Evolutionary conservation across 2,888 invertebrate genomes (phyloP), one percentile per base, ranked within the genome.

Genomic region (Hyposoter dolosus): DNA sequence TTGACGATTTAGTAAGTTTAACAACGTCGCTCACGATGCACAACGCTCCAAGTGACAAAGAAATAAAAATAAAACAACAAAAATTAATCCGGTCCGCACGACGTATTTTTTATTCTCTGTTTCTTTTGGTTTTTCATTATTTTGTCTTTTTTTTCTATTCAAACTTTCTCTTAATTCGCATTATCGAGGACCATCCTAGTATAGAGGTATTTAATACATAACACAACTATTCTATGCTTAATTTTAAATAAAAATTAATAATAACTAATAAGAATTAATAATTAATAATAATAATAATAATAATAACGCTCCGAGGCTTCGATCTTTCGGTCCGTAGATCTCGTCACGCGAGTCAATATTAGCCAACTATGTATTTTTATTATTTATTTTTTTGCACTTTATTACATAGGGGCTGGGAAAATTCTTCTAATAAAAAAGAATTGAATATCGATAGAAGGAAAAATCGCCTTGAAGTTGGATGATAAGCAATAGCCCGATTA

Each of bases 1-100:
- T 93, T 93, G 92, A 93, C 92, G 88, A 89, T 93, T 90, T 91
- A 86, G 89, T 91, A 89, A 92, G 89, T 90, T 89, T 88, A 88
- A 88, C 88, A 90, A 90, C 82, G 66, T 66, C 32, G 45, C 15
- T 32, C 23, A 9, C 32, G n/a, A 76, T 35, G 63, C 43, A 23
- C 15, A 15, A 63, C 0, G 35, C 35, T 65, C 53, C n/a, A 28
- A 78, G 56, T 45, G 53, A 56, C 56, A 43, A 10, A 50, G 23
- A 56, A 45, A 68, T 15, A 53, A 56, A 69, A 68, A 60, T 19
- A 56, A 45, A 32, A 40, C 69, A 69, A 43, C 17, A 7, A 45
- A 69, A 53, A 19, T 45, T 45, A 19, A 50, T n/a, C 60, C 69
- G 69, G 45, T 79, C 69, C 56, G 79, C 69, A 71, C 45, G 45